Conservation (phyloP, 2,888 invertebrate genomes). For the Euspilapteryx auroguttella region DNA sequence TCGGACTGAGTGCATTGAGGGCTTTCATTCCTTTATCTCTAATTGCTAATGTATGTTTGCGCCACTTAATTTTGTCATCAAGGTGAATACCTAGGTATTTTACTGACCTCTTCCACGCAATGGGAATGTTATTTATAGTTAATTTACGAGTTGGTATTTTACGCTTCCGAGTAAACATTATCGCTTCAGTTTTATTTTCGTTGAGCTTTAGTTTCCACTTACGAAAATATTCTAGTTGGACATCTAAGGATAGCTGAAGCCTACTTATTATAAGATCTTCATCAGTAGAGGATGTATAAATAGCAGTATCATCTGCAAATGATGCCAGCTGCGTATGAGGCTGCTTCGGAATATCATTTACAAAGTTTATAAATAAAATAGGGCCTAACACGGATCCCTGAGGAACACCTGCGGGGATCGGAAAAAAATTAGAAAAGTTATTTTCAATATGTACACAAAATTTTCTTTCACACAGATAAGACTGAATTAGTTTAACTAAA, state of each 20-base stretch:
- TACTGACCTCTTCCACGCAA: background rate
- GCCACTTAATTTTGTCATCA: slow-evolving; percentile 1
- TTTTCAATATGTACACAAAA: slow-evolving; percentile 10
- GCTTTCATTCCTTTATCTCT: slow-evolving; percentile 1
- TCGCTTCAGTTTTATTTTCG: too few relatives aligned
- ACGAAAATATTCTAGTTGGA: background rate
- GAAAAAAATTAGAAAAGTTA: background rate
- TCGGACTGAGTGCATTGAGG: slow-evolving; percentile 1
- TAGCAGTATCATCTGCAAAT: slow-evolving; percentile 4
- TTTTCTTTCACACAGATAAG: slow-evolving; percentile 8
- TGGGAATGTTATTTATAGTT: background rate
- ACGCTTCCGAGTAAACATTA: too few relatives aligned
- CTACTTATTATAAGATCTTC: background rate
- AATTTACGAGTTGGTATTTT: background rate
- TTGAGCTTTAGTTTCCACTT: too few relatives aligned
- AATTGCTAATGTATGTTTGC: background rate
- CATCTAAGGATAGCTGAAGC: background rate
- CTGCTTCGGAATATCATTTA: background rate
- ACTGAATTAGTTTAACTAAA: slow-evolving; percentile 6
- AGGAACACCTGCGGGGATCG: too few relatives aligned
- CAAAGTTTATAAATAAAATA: slow-evolving; percentile 4
- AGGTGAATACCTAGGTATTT: slow-evolving; percentile 2
- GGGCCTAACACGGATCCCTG: slow-evolving; percentile 10
- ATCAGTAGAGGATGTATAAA: slow-evolving; percentile 1
- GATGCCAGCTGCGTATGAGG: slow-evolving; percentile 2